phyloP scores from a whole-genome alignment of 2,797 vertebrate species.

The Artibeus jamaicensis region DNA sequence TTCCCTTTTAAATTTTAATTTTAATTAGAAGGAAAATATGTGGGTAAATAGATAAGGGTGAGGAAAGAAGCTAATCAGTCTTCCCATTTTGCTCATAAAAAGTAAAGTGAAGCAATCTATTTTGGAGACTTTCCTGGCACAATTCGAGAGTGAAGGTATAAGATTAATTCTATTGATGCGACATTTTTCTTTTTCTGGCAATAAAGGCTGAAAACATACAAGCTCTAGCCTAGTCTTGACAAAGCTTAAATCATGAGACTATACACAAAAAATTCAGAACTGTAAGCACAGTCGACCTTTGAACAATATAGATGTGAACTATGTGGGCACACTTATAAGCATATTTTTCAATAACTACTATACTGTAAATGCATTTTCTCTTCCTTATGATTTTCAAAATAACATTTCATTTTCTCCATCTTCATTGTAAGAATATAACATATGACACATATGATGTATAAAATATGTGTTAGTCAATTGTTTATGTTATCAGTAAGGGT shows the following conservation, averaged over 20 bases:
- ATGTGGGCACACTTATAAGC: neutral
- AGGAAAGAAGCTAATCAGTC: neutral
- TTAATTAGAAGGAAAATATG: neutral
- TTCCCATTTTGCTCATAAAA: neutral
- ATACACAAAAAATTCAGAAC: neutral
- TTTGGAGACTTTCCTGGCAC: neutral
- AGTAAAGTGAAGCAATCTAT: neutral
- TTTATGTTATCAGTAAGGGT: neutral
- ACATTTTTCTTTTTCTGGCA: neutral
- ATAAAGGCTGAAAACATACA: neutral
- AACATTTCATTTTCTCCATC: neutral
- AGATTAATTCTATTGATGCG: neutral
- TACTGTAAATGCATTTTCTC: neutral
- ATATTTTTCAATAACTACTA: neutral
- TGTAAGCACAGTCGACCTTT: neutral
- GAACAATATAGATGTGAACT: neutral
- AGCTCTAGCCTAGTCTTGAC: neutral
- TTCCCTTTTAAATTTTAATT: neutral
- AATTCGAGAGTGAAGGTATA: neutral
- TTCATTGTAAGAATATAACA: neutral
- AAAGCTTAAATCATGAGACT: neutral
- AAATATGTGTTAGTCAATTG: neutral
- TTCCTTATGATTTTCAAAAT: neutral
- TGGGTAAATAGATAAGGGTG: neutral
- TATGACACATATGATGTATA: neutral